These are phyloP conservation scores for Pantherophis vulpinus DNA, from an alignment of 2,797 vertebrate genomes.

Conservation along the genomic window DNA sequence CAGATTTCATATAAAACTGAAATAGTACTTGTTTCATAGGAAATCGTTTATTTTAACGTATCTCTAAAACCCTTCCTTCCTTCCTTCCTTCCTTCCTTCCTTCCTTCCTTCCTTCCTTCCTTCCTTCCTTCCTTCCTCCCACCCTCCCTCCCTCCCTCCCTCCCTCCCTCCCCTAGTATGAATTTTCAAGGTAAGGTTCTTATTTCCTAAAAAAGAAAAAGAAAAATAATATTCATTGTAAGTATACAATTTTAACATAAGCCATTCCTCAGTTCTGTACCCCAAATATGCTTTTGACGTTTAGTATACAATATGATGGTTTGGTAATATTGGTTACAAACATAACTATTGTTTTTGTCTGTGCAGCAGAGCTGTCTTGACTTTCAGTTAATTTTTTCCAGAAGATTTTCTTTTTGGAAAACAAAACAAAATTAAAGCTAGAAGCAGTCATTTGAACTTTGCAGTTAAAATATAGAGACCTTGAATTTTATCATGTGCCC, in stretches of 20 bases:
- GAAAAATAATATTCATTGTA: slow-evolving; percentile 48
- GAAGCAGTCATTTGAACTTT: slow-evolving; percentile 58
- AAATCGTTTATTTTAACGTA: not conserved
- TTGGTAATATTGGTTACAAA: slow-evolving; percentile 67
- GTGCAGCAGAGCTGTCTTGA: slow-evolving; percentile 63
- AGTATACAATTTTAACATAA: slow-evolving; percentile 57
- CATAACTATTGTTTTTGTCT: slow-evolving; percentile 67
- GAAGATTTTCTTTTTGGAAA: slow-evolving; percentile 45
- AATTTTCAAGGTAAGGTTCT: not conserved
- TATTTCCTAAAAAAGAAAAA: not conserved
- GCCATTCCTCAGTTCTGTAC: slow-evolving; percentile 56
- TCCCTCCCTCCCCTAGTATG: not conserved
- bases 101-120: too few relatives aligned
- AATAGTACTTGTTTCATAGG: not conserved
- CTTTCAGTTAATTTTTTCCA: slow-evolving; percentile 72
- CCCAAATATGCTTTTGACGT: slow-evolving; percentile 56
- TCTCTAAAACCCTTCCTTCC: not conserved
- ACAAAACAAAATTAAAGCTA: slow-evolving; percentile 54
- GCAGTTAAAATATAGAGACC: slow-evolving; percentile 40
- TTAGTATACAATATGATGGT: slow-evolving; percentile 54
- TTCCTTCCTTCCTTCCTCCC: not conserved
- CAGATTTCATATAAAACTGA: not conserved
- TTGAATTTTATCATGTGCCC: slow-evolving; percentile 37
- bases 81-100: not conserved
- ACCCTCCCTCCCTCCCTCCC: accelerated